These are phyloP conservation scores for Drosophila flavopinicola DNA, from an alignment of 2,888 invertebrate genomes.

Conservation along the genomic window DNA sequence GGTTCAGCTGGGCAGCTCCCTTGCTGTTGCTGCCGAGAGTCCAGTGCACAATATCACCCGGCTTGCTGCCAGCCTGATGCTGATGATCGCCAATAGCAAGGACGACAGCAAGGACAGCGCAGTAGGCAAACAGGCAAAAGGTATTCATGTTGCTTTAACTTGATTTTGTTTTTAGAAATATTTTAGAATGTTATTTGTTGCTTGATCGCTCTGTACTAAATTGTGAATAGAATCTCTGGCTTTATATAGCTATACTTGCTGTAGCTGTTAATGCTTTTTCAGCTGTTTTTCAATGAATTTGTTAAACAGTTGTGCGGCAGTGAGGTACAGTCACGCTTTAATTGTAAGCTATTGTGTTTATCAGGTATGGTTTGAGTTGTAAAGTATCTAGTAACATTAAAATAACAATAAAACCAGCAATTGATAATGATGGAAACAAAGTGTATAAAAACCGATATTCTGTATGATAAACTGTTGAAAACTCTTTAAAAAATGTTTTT, in stretches of 20 bases:
- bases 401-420: too few species aligned
- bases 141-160: constrained; percentile 29
- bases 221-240: neutral
- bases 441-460: too few species aligned
- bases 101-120: constrained; percentile 8
- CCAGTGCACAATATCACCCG: constrained; percentile 47
- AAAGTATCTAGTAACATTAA: neutral
- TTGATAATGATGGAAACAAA: too few species aligned
- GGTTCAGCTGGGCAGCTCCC: constrained; percentile 36
- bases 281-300: constrained; percentile 28
- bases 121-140: constrained; percentile 8
- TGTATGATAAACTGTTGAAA: too few species aligned
- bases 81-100: constrained; percentile 19
- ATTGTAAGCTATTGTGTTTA: neutral
- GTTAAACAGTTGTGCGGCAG: neutral
- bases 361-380: neutral
- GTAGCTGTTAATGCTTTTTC: neutral
- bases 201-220: constrained; percentile 29
- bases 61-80: constrained; percentile 14
- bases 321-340: neutral
- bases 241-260: constrained; percentile 8
- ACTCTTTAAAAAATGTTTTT: too few species aligned
- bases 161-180: neutral
- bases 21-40: constrained; percentile 27
- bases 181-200: neutral